Evolutionary conservation across 2,797 vertebrate genomes (phyloP), one percentile per base, ranked within the genome.

Genomic region (Anomalospiza imberbis): DNA sequence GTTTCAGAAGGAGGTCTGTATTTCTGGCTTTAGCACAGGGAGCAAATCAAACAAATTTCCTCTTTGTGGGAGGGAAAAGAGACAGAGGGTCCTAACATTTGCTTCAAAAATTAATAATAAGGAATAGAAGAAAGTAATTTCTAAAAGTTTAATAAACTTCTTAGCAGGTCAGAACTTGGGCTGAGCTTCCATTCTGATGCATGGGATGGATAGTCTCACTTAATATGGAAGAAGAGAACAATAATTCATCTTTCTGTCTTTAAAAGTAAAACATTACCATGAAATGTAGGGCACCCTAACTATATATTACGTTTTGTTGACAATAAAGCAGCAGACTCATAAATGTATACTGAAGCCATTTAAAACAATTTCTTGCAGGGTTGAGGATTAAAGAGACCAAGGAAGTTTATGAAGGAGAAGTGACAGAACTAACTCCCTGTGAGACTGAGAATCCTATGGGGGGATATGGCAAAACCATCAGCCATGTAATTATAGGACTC

Each of bases 381-480:
- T 94, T 99, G 87, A 98, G 99, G 78, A 99, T 99, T 97, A 99
- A 99, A 98, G 99, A 99, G 94, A 99, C 99, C 34, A 99, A 99
- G 97, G 99, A 99, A 93, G 99, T 99, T 88, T 99, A 99, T 93
- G 99, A 99, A 97, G 99, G 99, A 14, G 99, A 99, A 97, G 99
- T 99, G 97, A 99, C 99, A 32, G 99, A 99, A 97, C 97, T 99
- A 87, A 99, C 98, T 55, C 99, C 99, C 1, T 99, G 99, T 94
- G 99, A 99, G 98, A 99, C 99, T 1, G 99, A 99, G 97, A 99
- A 99, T 97, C 99, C 99, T 24, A 99, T 99, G 99, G 99, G 99
- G 1, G 99, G 99, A 9, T 99, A 99, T 9, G 99, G 99, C 58
- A 99, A 99, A 98, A 99, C 99, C 55, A 98, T 99, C 97, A 99